Base-by-base conservation (phyloP, 2,113 vertebrate genomes). In the Pitta sordida region DNA sequence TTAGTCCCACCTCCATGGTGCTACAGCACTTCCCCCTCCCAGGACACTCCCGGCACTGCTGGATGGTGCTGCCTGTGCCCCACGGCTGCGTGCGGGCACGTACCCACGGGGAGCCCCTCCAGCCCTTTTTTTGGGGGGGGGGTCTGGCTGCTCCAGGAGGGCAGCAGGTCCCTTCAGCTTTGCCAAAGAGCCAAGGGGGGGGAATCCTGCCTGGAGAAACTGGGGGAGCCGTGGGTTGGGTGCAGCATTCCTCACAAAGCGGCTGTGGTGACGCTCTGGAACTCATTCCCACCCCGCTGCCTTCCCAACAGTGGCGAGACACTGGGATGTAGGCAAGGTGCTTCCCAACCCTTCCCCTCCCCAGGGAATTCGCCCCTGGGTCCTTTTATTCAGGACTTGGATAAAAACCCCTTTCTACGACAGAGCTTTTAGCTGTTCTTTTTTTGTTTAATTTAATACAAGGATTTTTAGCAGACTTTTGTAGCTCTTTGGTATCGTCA, bases 401-500 rank as follows among this genome's bases (percentile, higher is more conserved):
- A 60, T 55, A 62, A 89, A n/a, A 80, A 16, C 26, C 29, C 34
- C 94, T 96, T 96, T 97, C 77, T 94, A 95, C 2, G 13, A 82
- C 1, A 4, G 88, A 71, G 73, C 85, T 58, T 95, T 95, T 92
- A 89, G 80, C 86, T 23, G 11, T 52, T n/a, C n/a, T n/a, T 83
- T 91, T 91, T 76, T 90, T 87, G 65, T 96, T 97, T 97, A 95
- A 95, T 96, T 97, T 96, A 96, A 97, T 86, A 97, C 5, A 3
- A 89, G 56, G 55, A 76, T 96, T 97, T 96, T 84, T 94, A 96
- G 94, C 51, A 76, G 60, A 95, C 93, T 97, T 98, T 97, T 97
- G 96, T 91, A 96, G 92, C 92, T 97, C 93, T 98, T 97, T 97
- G 96, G 91, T 97, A 98, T 88, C 55, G 83, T 82, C n/a, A 82